phyloP scores from a whole-genome alignment of 2,113 vertebrate genomes.

The Acanthisitta chloris region DNA sequence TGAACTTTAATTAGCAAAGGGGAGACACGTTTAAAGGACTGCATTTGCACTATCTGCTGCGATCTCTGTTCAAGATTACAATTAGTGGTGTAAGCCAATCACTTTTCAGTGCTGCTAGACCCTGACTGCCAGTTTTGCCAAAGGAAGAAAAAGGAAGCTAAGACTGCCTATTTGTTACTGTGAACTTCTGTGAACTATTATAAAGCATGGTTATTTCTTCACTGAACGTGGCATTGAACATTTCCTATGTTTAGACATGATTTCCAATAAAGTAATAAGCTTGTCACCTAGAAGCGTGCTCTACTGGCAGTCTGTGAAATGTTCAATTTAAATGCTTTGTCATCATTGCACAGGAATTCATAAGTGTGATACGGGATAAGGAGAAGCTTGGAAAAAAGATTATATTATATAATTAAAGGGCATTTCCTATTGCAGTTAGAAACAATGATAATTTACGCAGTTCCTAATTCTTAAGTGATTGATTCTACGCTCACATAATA shows the following conservation, averaged over 20 bases:
- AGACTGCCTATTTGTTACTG: neutral
- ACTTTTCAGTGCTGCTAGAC: neutral
- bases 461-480: neutral
- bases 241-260: neutral
- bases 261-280: neutral
- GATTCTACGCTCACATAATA: neutral
- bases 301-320: neutral
- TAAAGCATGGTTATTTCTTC: neutral
- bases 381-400: neutral
- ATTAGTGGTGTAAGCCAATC: neutral
- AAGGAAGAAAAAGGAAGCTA: neutral
- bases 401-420: neutral
- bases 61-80: neutral
- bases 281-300: neutral
- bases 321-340: neutral
- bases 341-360: neutral
- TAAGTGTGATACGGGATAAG: accelerated
- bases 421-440: neutral
- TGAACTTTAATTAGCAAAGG: neutral
- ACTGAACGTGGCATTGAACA: neutral
- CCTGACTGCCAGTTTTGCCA: neutral
- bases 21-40: neutral
- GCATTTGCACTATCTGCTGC: neutral
- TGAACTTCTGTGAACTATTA: neutral
- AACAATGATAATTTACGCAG: neutral